Conservation (phyloP, 2,888 invertebrate species). For the Brenthis ino region DNA sequence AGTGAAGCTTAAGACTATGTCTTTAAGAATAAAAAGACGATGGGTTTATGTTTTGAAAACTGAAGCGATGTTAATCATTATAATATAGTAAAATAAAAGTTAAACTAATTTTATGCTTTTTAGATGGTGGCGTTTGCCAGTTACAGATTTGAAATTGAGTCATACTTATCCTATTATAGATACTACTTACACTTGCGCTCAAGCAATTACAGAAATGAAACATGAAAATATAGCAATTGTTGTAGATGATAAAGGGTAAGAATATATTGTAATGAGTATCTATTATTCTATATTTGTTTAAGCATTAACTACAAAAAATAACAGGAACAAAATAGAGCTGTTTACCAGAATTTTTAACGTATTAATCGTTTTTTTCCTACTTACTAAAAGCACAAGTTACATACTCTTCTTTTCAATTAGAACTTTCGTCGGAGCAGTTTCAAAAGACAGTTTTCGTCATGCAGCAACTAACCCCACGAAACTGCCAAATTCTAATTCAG, state of each 20-base stretch:
- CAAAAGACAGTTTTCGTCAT: conserved; percentile 80
- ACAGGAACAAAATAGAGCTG: too few species aligned
- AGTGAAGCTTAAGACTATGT: too few species aligned
- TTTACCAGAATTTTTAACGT: too few species aligned
- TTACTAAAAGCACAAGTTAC: not conserved
- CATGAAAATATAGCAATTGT: conserved; percentile 47
- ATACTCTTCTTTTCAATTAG: conserved; percentile 19
- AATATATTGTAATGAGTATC: conserved; percentile 26
- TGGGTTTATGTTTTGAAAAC: too few species aligned
- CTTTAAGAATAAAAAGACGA: too few species aligned
- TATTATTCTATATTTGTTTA: not conserved
- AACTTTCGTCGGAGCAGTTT: conserved; percentile 46
- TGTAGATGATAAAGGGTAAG: conserved; percentile 60
- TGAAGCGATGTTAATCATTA: too few species aligned
- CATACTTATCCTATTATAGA: conserved; percentile 62
- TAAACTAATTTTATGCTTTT: conserved; percentile 4
- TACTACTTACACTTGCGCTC: conserved; percentile 80
- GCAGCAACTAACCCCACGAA: conserved; percentile 47
- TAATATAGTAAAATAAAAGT: not conserved
- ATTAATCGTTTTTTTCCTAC: not conserved
- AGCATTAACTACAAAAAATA: too few species aligned
- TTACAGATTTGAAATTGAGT: conserved; percentile 61
- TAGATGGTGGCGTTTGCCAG: conserved; percentile 88
- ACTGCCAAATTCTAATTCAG: conserved; percentile 52
- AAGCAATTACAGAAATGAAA: conserved; percentile 84